Percentiles rank a stretch among this genome's conserved stretches.
Conservation (phyloP, 1,140 invertebrate genomes). For the Meloidogyne exigua region DNA sequence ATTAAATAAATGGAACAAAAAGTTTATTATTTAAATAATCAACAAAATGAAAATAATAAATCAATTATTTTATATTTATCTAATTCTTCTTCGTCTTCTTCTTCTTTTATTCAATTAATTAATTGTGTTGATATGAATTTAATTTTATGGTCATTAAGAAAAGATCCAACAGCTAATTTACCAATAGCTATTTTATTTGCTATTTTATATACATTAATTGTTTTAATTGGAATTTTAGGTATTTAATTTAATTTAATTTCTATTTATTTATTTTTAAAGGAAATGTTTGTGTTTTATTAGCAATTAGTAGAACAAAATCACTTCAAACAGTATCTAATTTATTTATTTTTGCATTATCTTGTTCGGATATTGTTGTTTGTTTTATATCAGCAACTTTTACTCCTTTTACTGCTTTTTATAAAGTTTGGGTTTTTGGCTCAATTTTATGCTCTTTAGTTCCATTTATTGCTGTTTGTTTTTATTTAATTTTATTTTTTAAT, state of each 20-base stretch:
- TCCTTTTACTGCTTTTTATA: constrained; percentile 60
- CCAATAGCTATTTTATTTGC: constrained; percentile 29
- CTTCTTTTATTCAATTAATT: neutral
- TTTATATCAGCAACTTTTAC: constrained; percentile 56
- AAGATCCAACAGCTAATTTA: constrained; percentile 34
- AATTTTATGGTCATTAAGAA: constrained; percentile 27
- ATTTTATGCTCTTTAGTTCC: constrained; percentile 50
- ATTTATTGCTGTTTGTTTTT: constrained; percentile 46
- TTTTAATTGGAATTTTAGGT: constrained; percentile 35
- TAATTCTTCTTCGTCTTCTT: too few relatives aligned
- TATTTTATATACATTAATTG: constrained; percentile 40
- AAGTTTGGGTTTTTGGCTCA: constrained; percentile 58
- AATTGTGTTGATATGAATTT: constrained; percentile 36
- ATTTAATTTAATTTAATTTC: neutral
- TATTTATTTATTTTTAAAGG: neutral
- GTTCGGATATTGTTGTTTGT: constrained; percentile 61
- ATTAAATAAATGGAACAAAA: too few relatives aligned
- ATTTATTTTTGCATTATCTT: constrained; percentile 56
- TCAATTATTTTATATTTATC: too few relatives aligned
- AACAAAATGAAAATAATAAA: neutral
- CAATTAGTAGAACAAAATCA: constrained; percentile 39
- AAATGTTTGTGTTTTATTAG: constrained; percentile 39
- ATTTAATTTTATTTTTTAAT: neutral
- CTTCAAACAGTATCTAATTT: constrained; percentile 64
- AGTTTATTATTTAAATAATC: neutral